These are phyloP conservation scores for Hippotragus niger DNA, from an alignment of 2,113 vertebrate species.

Conservation along the genomic window DNA sequence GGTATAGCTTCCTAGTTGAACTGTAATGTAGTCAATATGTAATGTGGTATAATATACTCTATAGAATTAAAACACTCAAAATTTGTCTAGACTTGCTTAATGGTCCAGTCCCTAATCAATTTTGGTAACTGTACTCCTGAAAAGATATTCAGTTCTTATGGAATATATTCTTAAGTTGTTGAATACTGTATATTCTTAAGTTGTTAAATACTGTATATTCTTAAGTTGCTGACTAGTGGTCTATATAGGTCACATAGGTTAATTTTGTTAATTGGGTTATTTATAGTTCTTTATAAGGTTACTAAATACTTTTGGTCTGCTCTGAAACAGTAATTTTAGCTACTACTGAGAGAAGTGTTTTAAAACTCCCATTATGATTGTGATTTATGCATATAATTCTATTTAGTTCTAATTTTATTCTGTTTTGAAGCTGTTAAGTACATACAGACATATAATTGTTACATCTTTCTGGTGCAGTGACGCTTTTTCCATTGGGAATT, in stretches of 20 bases:
- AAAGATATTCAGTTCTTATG: not conserved
- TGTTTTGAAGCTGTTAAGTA: not conserved
- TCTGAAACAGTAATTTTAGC: not conserved
- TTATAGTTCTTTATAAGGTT: not conserved
- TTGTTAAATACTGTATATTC: not conserved
- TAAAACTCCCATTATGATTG: not conserved
- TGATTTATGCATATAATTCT: not conserved
- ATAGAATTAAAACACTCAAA: not conserved
- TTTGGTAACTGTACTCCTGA: not conserved
- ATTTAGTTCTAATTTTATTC: not conserved
- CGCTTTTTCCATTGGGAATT: not conserved
- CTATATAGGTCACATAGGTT: not conserved
- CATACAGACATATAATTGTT: not conserved
- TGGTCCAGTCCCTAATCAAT: not conserved
- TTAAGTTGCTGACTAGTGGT: not conserved
- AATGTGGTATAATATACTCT: not conserved
- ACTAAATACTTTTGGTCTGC: not conserved
- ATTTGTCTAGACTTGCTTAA: not conserved
- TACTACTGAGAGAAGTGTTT: not conserved
- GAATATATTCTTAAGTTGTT: not conserved
- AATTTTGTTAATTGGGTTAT: not conserved
- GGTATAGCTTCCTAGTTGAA: not conserved
- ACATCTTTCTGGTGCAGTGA: not conserved
- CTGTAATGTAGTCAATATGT: not conserved
- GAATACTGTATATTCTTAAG: not conserved